Conservation (phyloP, 1,140 invertebrate species). For the Ctenoplectra terminalis region DNA sequence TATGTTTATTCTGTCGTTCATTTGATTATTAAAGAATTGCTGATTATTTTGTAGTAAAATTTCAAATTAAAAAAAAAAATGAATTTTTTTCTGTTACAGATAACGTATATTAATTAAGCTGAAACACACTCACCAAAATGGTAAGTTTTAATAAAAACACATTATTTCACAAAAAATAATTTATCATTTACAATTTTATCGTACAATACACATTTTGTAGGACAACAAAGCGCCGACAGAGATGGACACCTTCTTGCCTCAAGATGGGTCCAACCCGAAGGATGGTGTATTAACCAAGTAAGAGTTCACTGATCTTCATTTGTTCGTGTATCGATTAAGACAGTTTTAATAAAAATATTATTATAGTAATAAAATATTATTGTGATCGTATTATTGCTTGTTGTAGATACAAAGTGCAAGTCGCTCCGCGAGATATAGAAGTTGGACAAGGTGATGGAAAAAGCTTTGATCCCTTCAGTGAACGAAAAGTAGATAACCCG, state of each 20-base stretch:
- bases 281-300: conserved; percentile 79
- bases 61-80: too few species aligned
- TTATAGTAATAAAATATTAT: neutral
- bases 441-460: conserved; percentile 81
- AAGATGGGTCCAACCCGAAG: conserved; percentile 82
- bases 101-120: neutral
- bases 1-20: too few species aligned
- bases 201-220: conserved; percentile 14
- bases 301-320: conserved; percentile 47
- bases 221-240: conserved; percentile 82
- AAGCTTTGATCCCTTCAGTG: conserved; percentile 89
- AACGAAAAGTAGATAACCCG: conserved; percentile 88
- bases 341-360: neutral
- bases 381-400: conserved; percentile 52
- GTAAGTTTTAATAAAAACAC: conserved; percentile 6
- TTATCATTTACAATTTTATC: neutral
- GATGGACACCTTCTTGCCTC: conserved; percentile 86
- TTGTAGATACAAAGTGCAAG: conserved; percentile 86
- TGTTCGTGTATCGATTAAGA: neutral
- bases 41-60: too few species aligned
- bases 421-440: conserved; percentile 82
- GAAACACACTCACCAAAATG: conserved; percentile 8
- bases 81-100: conserved; percentile 16
- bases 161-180: neutral
- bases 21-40: too few species aligned